Evolutionary conservation across 2,888 invertebrate genomes (phyloP).

Genomic region (Melangyna quadrimaculata): DNA sequence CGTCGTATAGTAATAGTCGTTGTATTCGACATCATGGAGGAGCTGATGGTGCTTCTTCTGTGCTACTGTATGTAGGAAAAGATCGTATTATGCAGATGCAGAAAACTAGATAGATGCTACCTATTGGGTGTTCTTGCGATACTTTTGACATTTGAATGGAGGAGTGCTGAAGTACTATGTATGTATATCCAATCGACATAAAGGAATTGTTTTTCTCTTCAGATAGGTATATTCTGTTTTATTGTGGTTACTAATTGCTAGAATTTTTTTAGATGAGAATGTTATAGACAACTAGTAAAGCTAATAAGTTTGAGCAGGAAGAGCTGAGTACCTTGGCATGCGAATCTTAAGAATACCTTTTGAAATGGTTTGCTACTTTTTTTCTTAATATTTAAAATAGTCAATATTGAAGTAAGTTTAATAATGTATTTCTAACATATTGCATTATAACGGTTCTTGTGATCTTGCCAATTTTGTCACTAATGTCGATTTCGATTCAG

Average conservation of each 20-base stretch:
- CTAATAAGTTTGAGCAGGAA: background rate
- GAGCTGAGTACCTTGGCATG: background rate
- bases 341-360: too few species aligned
- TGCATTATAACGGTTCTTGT: too few species aligned
- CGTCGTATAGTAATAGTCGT: background rate
- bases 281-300: background rate
- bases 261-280: background rate
- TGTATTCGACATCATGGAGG: background rate
- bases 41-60: background rate
- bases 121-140: slow-evolving; percentile 54
- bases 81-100: slow-evolving; percentile 33
- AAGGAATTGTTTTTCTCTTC: background rate
- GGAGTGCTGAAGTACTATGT: slow-evolving; percentile 17
- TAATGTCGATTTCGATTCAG: too few species aligned
- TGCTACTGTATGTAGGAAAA: slow-evolving; percentile 12
- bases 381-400: too few species aligned
- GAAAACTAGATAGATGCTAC: slow-evolving; percentile 49
- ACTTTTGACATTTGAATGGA: slow-evolving; percentile 67
- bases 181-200: background rate
- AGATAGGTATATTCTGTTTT: background rate
- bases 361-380: too few species aligned
- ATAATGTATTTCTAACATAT: too few species aligned
- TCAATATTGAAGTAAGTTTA: too few species aligned
- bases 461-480: too few species aligned
- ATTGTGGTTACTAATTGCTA: slow-evolving; percentile 1